Evolutionary conservation across 1,140 invertebrate species (phyloP), one percentile per base, ranked within the genome.

Genomic region (Drosophila azteca): DNA sequence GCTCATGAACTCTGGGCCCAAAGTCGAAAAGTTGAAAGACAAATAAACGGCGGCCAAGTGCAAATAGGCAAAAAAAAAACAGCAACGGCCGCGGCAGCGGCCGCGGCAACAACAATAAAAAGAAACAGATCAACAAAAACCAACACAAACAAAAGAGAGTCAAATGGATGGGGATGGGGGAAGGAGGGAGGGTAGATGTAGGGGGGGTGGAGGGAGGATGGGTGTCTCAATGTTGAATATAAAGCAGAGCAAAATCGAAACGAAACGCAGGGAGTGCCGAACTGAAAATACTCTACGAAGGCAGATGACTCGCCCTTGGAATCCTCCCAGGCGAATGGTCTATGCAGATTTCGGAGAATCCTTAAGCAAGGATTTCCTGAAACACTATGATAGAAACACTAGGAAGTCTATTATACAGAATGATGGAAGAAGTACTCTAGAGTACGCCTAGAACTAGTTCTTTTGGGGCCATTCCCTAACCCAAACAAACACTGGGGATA

Each of bases 1-100:
- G 76, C 71, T 79, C 80, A 48, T 80, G 80, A 85, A 80, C 81
- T 80, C 74, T 77, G 65, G 63, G 77, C 81, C 61, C 68, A 85
- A 84, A 84, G 67, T 84, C 77, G 72, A 79, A 84, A 84, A 84
- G 81, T 84, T 85, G 64, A 85, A 84, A 84, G 81, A 80, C 83
- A 84, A 84, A 84, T 84, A 84, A 67, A 63, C 80, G 79, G 52
- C 76, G 79, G 44, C 77, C 59, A 79, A 67, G 66, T 79, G 80
- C 61, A 79, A 84, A 84, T 84, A 79, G 80, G 67, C 68, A 73
- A 84, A 66, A 78, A 24, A 84, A 66, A 78, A 59, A 39, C 13
- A 46, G 4, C 9, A 50, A 13, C 48, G 58, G 8, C 13, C 39
- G 4, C 6, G 58, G 8, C 13, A 29, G 4, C 6, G 44, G 15